Evolutionary conservation across 2,113 vertebrate species (phyloP), one percentile per base, ranked within the genome.

Genomic region (Aspiorhynchus laticeps): DNA sequence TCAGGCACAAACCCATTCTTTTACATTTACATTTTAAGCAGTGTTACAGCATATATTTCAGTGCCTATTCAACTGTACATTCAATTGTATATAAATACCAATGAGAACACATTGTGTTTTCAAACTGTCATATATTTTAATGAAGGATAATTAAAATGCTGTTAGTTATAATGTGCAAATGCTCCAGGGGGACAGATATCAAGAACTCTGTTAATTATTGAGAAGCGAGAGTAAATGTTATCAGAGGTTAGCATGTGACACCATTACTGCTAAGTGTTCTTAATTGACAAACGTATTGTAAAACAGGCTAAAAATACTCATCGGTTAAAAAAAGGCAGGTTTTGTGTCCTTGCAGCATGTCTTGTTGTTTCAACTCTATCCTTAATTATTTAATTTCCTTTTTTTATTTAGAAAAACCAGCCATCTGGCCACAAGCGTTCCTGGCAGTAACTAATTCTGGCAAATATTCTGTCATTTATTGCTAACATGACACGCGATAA

Each of bases 381-480:
- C 4, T 41, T 41, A 19, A 61, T 59, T 80, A 24, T 59, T n/a
- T 21, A 1, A 21, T 80, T 61, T 38, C 33, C 6, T 48, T 14
- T 43, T 43, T 65, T 10, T 43, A 3, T 63, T 82, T 33, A 12
- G 10, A 53, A 28, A 80, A 14, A 19, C 56, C 53, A 63, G 77
- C 74, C 83, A 63, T 63, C 31, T 88, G 67, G 76, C 53, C 24
- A 1, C 63, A 51, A 73, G 38, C 1, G 36, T 86, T 84, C 26
- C 80, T 85, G 48, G 33, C 10, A 36, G 36, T 74, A 83, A 78
- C 46, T 79, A 38, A 56, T 48, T 78, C 87, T 80, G 85, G 38
- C 85, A 84, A 26, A 61, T 46, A 28, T 33, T 36, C 75, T 63
- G 75, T 81, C 80, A 61, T 65, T 67, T 77, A 24, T 48, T 46